Evolutionary conservation across 2,888 invertebrate genomes (phyloP).

Genomic region (Alviniconcha strummeri): DNA sequence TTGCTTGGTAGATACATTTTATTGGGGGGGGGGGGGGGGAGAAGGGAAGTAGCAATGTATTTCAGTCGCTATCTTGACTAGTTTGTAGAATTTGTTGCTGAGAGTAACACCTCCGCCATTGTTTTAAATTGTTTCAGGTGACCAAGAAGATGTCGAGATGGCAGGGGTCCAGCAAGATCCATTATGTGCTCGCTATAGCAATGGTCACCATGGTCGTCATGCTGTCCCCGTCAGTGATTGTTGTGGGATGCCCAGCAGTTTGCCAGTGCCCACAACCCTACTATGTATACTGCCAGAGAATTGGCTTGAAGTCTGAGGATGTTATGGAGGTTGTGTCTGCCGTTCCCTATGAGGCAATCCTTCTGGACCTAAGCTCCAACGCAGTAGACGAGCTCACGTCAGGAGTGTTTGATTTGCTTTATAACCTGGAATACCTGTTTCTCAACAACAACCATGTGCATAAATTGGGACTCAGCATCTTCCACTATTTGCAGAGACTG

Average conservation of each 20-base stretch:
- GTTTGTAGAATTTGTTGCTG: too few relatives aligned
- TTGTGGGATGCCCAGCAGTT: constrained; percentile 47
- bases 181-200: neutral
- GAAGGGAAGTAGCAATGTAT: too few relatives aligned
- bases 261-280: constrained; percentile 52
- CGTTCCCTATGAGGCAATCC: constrained; percentile 49
- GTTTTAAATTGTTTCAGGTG: constrained; percentile 29
- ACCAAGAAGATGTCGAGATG: constrained; percentile 35
- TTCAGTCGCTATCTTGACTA: too few relatives aligned
- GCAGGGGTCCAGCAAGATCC: constrained; percentile 9
- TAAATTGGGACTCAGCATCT: constrained; percentile 36
- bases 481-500: constrained; percentile 45
- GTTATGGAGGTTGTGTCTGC: constrained; percentile 39
- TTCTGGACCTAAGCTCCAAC: constrained; percentile 56
- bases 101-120: neutral
- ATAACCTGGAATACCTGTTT: constrained; percentile 46
- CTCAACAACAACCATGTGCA: constrained; percentile 46
- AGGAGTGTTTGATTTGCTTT: constrained; percentile 43
- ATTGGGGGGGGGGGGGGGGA: too few relatives aligned
- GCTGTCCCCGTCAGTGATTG: neutral
- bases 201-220: constrained; percentile 19
- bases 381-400: constrained; percentile 35
- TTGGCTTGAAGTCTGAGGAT: constrained; percentile 42
- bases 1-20: too few relatives aligned
- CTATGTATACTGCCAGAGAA: constrained; percentile 56